A percentile compares a stretch with the other conserved stretches of the same genome.
These are phyloP conservation scores for Silvanus unidentatus DNA, from an alignment of 2,888 invertebrate genomes.

Conservation along the genomic window DNA sequence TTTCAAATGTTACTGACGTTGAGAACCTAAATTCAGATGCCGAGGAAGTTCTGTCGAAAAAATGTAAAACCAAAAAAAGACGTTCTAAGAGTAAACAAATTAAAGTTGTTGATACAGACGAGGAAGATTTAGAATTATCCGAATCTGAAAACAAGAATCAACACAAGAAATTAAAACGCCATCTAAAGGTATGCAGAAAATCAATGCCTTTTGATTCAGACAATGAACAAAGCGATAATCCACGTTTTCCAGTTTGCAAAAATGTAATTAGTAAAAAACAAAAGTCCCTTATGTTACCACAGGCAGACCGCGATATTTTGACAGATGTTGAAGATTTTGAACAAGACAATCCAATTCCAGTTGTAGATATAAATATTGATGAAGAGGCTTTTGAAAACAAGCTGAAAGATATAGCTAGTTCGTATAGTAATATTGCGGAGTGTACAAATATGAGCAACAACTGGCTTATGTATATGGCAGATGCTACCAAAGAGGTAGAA, in stretches of 20 bases:
- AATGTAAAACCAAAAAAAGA: conserved; percentile 9
- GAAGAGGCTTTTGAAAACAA: conserved; percentile 24
- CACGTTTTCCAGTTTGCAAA: conserved; percentile 28
- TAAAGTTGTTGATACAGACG: conserved; percentile 27
- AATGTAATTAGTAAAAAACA: conserved; percentile 22
- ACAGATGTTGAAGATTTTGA: conserved; percentile 46
- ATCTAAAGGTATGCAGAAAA: conserved; percentile 3
- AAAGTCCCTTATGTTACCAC: conserved; percentile 21
- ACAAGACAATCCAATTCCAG: conserved; percentile 37
- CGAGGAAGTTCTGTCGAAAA: conserved; percentile 21
- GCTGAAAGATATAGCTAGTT: conserved; percentile 25
- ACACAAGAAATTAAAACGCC: neutral
- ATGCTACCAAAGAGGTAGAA: conserved; percentile 4
- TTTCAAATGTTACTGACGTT: conserved; percentile 37
- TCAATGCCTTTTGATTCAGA: conserved; percentile 29
- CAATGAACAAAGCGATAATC: conserved; percentile 26
- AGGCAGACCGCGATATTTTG: conserved; percentile 28
- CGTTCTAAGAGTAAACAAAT: conserved; percentile 25
- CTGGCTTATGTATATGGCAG: conserved; percentile 3
- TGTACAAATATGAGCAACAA: conserved; percentile 12
- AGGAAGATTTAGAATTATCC: conserved; percentile 35
- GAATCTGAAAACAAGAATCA: conserved; percentile 21
- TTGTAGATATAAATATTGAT: conserved; percentile 11
- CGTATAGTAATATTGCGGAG: conserved; percentile 26
- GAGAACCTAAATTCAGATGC: conserved; percentile 42